Evolutionary conservation across 2,113 vertebrate genomes (phyloP), one percentile per base, ranked within the genome.

Genomic region (Pachypanchax playfairii): DNA sequence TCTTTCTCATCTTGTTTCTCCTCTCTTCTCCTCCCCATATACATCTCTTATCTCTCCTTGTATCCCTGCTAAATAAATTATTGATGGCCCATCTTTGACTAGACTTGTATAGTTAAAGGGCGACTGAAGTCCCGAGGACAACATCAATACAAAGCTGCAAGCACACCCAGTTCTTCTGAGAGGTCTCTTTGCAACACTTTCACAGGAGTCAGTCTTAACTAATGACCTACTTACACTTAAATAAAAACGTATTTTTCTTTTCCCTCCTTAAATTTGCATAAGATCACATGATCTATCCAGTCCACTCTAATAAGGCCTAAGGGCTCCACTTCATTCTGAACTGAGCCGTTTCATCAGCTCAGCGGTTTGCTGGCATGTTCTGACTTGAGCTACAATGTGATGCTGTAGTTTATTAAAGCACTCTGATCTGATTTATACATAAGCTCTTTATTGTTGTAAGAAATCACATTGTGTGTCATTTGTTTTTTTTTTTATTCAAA

Each of bases 81-180:
- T 90, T 83, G 74, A 90, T 88, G 67, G 52, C 36, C 47, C 77
- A 44, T 87, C 81, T 80, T 65, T 69, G 71, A 75, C 72, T 87
- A 41, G 75, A 58, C 81, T 82, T 76, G 35, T 82, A 76, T 77
- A 86, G 72, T 85, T 82, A 84, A 85, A 88, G 77, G 80, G 68
- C 56, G 47, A 77, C 81, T 58, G 36, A 74, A 77, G 72, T 86
- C 78, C 70, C 1, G 61, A 71, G 80, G 84, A 90, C 72, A 81
- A 86, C 86, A 87, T 88, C 85, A 87, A 73, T 79, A 77, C 70
- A 22, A 39, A 61, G 69, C 74, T 73, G 18, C 65, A 65, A 79
- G 75, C 57, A 39, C 52, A 76, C 70, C 72, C 18, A 50, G 20
- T 68, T 61, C 68, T 73, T 49, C 38, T 51, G 53, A 50, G 53